phyloP scores from a whole-genome alignment of 2,797 vertebrate species.

The Syncerus caffer region DNA sequence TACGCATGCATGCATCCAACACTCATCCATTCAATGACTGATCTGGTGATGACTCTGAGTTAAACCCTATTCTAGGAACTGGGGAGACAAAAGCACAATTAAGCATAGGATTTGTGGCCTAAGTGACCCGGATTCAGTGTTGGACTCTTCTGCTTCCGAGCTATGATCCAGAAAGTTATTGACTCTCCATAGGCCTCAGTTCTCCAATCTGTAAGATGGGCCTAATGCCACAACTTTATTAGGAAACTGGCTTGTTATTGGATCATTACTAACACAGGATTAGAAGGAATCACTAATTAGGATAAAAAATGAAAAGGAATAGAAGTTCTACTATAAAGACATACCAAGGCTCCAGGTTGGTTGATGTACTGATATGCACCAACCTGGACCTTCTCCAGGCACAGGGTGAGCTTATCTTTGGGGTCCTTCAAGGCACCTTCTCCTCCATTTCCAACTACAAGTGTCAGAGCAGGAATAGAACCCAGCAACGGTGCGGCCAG shows the following conservation, averaged over 20 bases:
- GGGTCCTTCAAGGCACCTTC: neutral
- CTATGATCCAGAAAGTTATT: neutral
- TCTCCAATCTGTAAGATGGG: neutral
- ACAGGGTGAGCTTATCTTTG: too few relatives aligned
- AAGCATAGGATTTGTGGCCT: neutral
- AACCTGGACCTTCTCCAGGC: neutral
- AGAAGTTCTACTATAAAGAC: neutral
- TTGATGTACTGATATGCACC: fast-evolving
- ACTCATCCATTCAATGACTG: neutral
- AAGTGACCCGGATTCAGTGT: neutral
- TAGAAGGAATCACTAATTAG: neutral
- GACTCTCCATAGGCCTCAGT: neutral
- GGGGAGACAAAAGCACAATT: neutral
- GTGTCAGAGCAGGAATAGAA: neutral
- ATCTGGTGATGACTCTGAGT: neutral
- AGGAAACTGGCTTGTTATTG: neutral
- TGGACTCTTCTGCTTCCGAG: neutral
- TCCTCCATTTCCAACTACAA: neutral
- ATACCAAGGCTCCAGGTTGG: neutral
- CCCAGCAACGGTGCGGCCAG: fast-evolving
- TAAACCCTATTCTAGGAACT: neutral
- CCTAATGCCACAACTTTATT: neutral
- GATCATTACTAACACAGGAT: neutral
- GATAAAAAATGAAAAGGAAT: neutral
- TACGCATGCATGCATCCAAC: fast-evolving